Evolutionary conservation across 2,888 invertebrate species (phyloP).

Genomic region (Drosophila falleni): DNA sequence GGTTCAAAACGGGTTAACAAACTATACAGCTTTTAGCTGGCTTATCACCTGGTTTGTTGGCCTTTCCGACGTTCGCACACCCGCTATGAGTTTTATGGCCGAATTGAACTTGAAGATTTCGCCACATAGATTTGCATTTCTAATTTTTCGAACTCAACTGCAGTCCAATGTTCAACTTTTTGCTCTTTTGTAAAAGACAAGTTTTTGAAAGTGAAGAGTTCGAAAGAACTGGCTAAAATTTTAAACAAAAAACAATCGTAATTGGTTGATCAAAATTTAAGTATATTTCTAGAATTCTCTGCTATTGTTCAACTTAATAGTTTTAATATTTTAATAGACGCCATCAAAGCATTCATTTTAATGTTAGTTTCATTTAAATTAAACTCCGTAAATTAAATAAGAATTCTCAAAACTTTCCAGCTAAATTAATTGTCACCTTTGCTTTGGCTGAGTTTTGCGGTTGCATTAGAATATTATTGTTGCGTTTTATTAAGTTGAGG

Average conservation of each 20-base stretch:
- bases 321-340: conserved; percentile 12
- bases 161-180: conserved; percentile 23
- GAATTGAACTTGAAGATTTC: conserved; percentile 75
- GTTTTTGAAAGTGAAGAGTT: conserved; percentile 10
- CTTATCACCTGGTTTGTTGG: conserved; percentile 65
- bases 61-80: conserved; percentile 54
- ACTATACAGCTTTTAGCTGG: conserved; percentile 54
- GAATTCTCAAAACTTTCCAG: conserved; percentile 10
- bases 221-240: background rate
- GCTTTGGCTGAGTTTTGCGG: background rate
- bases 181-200: conserved; percentile 11
- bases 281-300: conserved; percentile 7
- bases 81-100: conserved; percentile 68
- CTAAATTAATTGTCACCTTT: conserved; percentile 17
- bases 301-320: conserved; percentile 12
- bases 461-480: conserved; percentile 31
- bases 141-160: conserved; percentile 64
- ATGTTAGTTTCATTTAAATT: conserved; percentile 16
- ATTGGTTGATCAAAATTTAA: conserved; percentile 9
- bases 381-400: conserved; percentile 7
- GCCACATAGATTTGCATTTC: conserved; percentile 69
- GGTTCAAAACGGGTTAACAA: conserved; percentile 56
- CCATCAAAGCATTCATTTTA: background rate
- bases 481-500: conserved; percentile 36
- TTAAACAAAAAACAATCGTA: background rate